These are phyloP conservation scores for Dioctria linearis DNA, from an alignment of 2,888 invertebrate species.

Conservation along the genomic window DNA sequence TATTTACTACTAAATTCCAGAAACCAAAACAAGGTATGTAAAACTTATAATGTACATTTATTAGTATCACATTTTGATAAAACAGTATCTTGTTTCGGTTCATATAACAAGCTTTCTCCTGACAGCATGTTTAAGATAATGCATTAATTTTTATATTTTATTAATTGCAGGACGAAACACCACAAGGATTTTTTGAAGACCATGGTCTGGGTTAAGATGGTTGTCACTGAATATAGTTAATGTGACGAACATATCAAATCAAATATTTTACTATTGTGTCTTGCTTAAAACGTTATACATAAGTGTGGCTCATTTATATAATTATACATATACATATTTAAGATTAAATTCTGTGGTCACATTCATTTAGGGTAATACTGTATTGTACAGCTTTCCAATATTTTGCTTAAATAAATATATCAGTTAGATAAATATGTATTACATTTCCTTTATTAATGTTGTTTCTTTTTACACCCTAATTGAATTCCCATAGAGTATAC, in stretches of 20 bases:
- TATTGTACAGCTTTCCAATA: too few relatives aligned
- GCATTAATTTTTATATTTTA: slow-evolving; percentile 61
- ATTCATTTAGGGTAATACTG: too few relatives aligned
- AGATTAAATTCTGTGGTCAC: too few relatives aligned
- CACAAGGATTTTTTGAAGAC: slow-evolving; percentile 99
- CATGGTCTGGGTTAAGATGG: slow-evolving; percentile 90
- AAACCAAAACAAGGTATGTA: slow-evolving; percentile 61
- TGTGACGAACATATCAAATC: slow-evolving; percentile 24
- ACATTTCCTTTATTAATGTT: too few relatives aligned
- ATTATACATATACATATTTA: too few relatives aligned
- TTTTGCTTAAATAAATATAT: too few relatives aligned
- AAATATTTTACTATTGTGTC: slow-evolving; percentile 19
- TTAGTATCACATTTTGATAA: slow-evolving; percentile 13
- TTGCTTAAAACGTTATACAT: not conserved
- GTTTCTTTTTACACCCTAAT: too few relatives aligned
- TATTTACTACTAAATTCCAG: slow-evolving; percentile 54
- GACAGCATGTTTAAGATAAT: not conserved
- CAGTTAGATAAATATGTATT: too few relatives aligned
- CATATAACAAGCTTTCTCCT: not conserved
- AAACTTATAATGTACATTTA: slow-evolving; percentile 1
- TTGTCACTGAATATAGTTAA: not conserved
- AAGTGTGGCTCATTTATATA: too few relatives aligned
- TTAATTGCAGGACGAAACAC: slow-evolving; percentile 97
- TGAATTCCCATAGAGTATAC: too few relatives aligned
- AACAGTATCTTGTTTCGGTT: slow-evolving; percentile 57